Evolutionary conservation across 2,888 invertebrate species (phyloP).

Genomic region (Campoletis raptor): DNA sequence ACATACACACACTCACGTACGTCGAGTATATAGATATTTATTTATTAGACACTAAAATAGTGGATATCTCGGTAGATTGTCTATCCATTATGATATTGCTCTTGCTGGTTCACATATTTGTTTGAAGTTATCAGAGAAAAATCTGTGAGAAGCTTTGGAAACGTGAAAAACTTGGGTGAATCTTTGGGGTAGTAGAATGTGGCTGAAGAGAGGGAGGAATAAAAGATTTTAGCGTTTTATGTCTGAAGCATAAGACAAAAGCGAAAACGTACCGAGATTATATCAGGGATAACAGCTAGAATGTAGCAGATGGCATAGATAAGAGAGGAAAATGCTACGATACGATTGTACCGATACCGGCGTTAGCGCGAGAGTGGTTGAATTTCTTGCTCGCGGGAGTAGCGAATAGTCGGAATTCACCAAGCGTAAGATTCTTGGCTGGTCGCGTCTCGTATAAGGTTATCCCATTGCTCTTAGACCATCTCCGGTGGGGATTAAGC

Average conservation of each 20-base stretch:
- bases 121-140: constrained; percentile 24
- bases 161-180: background rate
- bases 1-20: background rate
- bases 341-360: constrained; percentile 33
- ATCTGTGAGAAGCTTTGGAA: constrained; percentile 29
- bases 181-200: background rate
- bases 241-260: constrained; percentile 32
- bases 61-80: constrained; percentile 28
- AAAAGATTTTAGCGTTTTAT: constrained; percentile 34
- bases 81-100: constrained; percentile 29
- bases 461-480: constrained; percentile 42
- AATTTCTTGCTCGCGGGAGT: constrained; percentile 16
- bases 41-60: background rate
- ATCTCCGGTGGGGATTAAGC: constrained; percentile 47
- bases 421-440: constrained; percentile 46
- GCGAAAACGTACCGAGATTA: constrained; percentile 51
- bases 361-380: constrained; percentile 9
- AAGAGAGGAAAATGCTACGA: constrained; percentile 38
- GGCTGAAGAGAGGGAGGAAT: background rate
- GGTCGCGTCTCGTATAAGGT: constrained; percentile 16
- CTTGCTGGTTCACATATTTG: constrained; percentile 19
- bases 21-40: background rate
- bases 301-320: constrained; percentile 54
- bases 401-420: constrained; percentile 24
- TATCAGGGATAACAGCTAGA: constrained; percentile 29